Evolutionary conservation across 1,140 invertebrate species (phyloP).

Genomic region (Macrotrachela quadricornifera): DNA sequence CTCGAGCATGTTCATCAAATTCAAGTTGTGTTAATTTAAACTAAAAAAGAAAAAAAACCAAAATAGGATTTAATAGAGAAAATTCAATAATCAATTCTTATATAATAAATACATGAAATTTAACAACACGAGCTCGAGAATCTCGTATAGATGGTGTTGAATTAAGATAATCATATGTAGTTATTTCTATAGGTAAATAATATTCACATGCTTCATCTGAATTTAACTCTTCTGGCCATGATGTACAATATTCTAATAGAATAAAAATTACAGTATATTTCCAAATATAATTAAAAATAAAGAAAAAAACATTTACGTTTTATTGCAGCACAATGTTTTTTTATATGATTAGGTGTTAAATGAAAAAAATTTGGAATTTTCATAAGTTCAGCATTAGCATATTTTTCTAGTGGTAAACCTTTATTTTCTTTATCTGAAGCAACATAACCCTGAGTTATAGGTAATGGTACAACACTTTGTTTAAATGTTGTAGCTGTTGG

Average conservation of each 20-base stretch:
- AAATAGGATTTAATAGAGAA: not conserved
- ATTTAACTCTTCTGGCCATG: constrained; percentile 60
- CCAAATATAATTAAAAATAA: not conserved
- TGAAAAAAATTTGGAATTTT: constrained; percentile 98
- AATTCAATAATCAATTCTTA: not conserved
- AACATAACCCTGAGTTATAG: constrained; percentile 63
- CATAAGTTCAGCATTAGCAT: constrained; percentile 76
- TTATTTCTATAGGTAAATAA: constrained; percentile 63
- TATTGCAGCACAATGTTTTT: constrained; percentile 68
- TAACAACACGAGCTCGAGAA: constrained; percentile 57
- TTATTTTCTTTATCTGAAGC: constrained; percentile 35
- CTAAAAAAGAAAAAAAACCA: too few species aligned
- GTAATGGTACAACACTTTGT: constrained; percentile 70
- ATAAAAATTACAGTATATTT: constrained; percentile 1
- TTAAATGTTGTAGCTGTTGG: constrained; percentile 71
- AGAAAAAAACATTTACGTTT: constrained; percentile 38
- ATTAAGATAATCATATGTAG: constrained; percentile 64
- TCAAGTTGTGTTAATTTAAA: constrained; percentile 47
- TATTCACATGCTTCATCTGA: constrained; percentile 47
- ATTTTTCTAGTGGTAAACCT: constrained; percentile 48
- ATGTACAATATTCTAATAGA: constrained; percentile 54
- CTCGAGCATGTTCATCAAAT: constrained; percentile 55
- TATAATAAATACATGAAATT: constrained; percentile 35
- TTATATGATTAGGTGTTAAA: constrained; percentile 71
- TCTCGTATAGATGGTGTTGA: constrained; percentile 68